Evolutionary conservation across 1,140 invertebrate species (phyloP).

Genomic region (Ceratosolen solmsi): DNA sequence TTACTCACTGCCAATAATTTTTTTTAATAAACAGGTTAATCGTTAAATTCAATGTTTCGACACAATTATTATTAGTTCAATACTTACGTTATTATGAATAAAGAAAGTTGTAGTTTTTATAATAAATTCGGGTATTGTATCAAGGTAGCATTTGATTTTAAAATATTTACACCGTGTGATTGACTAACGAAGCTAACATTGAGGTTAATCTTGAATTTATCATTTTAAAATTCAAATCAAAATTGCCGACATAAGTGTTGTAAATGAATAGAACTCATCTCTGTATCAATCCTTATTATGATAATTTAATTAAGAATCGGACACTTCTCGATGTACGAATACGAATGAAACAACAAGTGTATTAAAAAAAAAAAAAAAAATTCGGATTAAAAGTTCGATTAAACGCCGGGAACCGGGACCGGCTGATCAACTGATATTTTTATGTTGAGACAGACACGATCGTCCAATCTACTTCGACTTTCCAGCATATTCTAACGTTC

Average conservation of each 20-base stretch:
- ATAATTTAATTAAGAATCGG: constrained; percentile 6
- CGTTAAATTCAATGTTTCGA: background rate
- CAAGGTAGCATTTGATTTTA: background rate
- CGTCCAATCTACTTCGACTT: background rate
- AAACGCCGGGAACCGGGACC: constrained; percentile 20
- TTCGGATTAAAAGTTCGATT: background rate
- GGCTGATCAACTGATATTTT: constrained; percentile 28
- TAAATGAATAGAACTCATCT: constrained; percentile 12
- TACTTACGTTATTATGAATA: constrained; percentile 13
- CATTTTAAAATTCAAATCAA: background rate
- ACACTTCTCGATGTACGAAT: background rate
- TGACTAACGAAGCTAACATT: background rate
- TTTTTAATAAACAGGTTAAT: background rate
- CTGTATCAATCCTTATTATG: background rate
- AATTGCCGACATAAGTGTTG: background rate
- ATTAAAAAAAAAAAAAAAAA: too few relatives aligned
- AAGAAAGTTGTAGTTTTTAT: background rate
- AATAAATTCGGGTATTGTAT: background rate
- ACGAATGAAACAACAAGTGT: background rate
- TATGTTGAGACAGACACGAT: too few relatives aligned
- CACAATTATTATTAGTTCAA: background rate
- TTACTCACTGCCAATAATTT: background rate
- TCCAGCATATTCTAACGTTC: background rate
- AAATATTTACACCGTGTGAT: constrained; percentile 29
- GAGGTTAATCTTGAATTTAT: constrained; percentile 31